phyloP scores from a whole-genome alignment of 2,113 vertebrate genomes.

The Notarius lentiginosus region DNA sequence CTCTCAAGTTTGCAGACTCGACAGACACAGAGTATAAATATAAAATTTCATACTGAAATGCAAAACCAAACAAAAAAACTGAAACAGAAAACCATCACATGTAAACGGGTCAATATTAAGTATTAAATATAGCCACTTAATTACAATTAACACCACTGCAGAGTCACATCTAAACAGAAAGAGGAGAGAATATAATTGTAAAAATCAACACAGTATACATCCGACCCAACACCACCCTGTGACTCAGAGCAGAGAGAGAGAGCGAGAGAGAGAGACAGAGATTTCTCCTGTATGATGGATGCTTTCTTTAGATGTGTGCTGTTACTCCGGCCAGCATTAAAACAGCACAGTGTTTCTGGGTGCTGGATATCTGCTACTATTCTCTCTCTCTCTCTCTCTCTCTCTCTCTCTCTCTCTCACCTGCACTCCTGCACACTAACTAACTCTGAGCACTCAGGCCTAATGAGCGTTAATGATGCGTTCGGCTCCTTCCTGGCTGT shows the following conservation, averaged over 20 bases:
- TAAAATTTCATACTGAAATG: not conserved
- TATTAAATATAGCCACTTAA: not conserved
- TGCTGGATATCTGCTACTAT: not conserved
- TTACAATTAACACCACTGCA: not conserved
- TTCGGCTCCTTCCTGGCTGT: slow-evolving; percentile 28
- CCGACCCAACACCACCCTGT: not conserved
- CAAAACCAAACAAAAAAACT: not conserved
- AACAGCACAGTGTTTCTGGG: not conserved
- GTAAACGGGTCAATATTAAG: not conserved
- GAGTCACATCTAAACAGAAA: not conserved
- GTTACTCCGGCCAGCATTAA: not conserved
- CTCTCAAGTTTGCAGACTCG: too few relatives aligned
- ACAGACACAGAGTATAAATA: not conserved
- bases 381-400: not conserved
- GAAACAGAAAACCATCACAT: not conserved
- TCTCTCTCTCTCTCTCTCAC: not conserved
- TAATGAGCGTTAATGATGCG: slow-evolving; percentile 46
- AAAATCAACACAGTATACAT: not conserved
- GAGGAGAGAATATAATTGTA: not conserved
- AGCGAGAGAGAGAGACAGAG: not conserved
- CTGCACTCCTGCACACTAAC: slow-evolving; percentile 11
- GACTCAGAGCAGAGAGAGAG: not conserved
- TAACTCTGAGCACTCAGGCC: slow-evolving; percentile 27
- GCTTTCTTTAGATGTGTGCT: not conserved
- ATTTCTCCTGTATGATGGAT: not conserved